Base-by-base conservation (phyloP, 2,797 vertebrate genomes). In the Podargus strigoides region DNA sequence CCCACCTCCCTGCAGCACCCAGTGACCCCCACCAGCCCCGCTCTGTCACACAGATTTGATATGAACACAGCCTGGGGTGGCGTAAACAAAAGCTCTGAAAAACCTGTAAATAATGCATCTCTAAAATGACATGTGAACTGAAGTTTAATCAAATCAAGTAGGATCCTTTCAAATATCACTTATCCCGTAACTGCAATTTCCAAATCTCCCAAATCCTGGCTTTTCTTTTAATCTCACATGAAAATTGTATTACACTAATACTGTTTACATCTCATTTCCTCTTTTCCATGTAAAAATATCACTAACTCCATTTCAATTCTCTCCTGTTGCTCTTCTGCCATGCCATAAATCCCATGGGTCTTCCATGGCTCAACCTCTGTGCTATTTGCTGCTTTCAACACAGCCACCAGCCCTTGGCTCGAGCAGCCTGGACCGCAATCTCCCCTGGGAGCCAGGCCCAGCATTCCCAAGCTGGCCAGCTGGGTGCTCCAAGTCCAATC, bases 81-180 rank as follows among this genome's bases (percentile, higher is more conserved):
- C 81, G 85, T 12, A 73, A 84, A 84, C 39, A 75, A 90, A 94
- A 80, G 41, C 60, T 64, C 93, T 59, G 75, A 41, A 90, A 96
- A 90, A 85, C 85, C 55, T 92, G 92, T 93, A 95, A 95, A 96
- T 83, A 93, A 95, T 92, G 85, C 89, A 96, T 93, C 76, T 96
- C 94, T 92, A 10, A 60, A 90, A 97, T 91, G 95, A 88, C 96
- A 96, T 98, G 39, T 97, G 96, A 98, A 96, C 93, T 96, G 87
- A 59, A 94, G 92, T 97, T 96, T 97, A 97, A 97, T 98, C 97
- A 97, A 96, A 97, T 96, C 94, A 96, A 96, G 91, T 91, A 94
- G 95, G 95, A 97, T 32, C 75, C 83, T 96, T 97, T 95, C 95
- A 96, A 98, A 97, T 95, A 97, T 94, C 96, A 94, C 89, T 97